A percentile compares a stretch with the other conserved stretches of the same genome.
Evolutionary conservation across 2,113 vertebrate species (phyloP).

Genomic region (Campylomormyrus numenius): DNA sequence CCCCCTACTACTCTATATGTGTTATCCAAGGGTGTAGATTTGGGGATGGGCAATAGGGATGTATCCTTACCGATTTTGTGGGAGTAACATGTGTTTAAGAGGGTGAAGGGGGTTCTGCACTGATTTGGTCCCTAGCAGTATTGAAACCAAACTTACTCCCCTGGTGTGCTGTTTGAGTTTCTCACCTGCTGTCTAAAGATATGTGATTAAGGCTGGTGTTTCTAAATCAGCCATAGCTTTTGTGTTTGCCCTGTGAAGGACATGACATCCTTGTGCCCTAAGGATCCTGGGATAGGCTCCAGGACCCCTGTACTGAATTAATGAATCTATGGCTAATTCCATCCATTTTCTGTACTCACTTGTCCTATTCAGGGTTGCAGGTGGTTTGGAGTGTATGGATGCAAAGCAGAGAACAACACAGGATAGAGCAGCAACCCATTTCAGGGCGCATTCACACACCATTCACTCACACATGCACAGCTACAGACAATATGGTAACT

Average conservation of each 20-base stretch:
- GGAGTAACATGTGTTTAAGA: too few relatives aligned
- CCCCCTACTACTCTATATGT: neutral
- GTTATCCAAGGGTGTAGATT: too few relatives aligned
- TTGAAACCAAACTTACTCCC: too few relatives aligned
- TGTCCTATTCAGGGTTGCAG: neutral
- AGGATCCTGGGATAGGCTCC: neutral
- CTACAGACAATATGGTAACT: neutral
- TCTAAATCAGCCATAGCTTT: neutral
- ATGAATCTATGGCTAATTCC: neutral
- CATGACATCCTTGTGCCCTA: neutral
- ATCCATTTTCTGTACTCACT: neutral
- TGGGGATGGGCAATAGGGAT: too few relatives aligned
- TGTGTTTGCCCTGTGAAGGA: neutral
- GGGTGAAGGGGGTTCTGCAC: too few relatives aligned
- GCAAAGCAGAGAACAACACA: neutral
- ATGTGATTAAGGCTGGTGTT: neutral
- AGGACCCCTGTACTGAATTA: neutral
- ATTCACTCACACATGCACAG: too few relatives aligned
- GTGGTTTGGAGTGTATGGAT: neutral
- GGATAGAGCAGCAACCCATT: neutral
- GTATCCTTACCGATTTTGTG: too few relatives aligned
- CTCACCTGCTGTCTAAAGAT: neutral
- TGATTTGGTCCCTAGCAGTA: too few relatives aligned
- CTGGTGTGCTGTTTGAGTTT: neutral
- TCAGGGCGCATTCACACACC: neutral